These are phyloP conservation scores for Hydractinia echinata DNA, from an alignment of 30 jellyfish, hydroid and myxozoan species.

Conservation along the genomic window DNA sequence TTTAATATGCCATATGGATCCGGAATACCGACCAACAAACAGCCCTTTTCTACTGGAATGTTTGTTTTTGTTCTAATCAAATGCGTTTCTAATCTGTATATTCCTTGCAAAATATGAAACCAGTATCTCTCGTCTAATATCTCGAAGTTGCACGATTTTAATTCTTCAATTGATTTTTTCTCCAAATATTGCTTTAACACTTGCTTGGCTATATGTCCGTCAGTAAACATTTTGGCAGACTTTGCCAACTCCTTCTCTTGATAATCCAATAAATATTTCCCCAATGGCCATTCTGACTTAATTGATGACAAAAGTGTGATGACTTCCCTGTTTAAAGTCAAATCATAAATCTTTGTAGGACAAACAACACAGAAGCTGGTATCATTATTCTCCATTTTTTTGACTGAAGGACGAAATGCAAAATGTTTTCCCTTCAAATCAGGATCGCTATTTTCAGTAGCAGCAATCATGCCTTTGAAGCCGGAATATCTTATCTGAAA, in stretches of 20 bases:
- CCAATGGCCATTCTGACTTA: constrained; percentile 40
- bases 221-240: constrained; percentile 53
- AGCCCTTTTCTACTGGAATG: constrained; percentile 57
- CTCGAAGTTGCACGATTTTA: constrained; percentile 36
- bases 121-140: constrained; percentile 58
- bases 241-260: constrained; percentile 53
- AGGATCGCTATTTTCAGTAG: constrained; percentile 37
- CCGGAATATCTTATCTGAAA: constrained; percentile 65
- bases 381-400: constrained; percentile 42
- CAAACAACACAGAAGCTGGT: constrained; percentile 40
- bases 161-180: constrained; percentile 20
- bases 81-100: constrained; percentile 42
- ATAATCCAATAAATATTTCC: constrained; percentile 24
- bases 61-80: constrained; percentile 43
- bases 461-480: constrained; percentile 57
- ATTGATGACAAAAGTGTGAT: constrained; percentile 61
- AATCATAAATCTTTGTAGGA: constrained; percentile 20
- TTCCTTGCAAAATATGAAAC: constrained; percentile 63
- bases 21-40: constrained; percentile 69
- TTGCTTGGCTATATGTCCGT: constrained; percentile 33
- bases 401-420: constrained; percentile 57
- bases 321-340: constrained; percentile 61
- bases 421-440: constrained; percentile 26
- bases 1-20: constrained; percentile 55
- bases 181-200: constrained; percentile 49